Base-by-base conservation (phyloP, 1,140 invertebrate genomes). In the Planococcus citri region DNA sequence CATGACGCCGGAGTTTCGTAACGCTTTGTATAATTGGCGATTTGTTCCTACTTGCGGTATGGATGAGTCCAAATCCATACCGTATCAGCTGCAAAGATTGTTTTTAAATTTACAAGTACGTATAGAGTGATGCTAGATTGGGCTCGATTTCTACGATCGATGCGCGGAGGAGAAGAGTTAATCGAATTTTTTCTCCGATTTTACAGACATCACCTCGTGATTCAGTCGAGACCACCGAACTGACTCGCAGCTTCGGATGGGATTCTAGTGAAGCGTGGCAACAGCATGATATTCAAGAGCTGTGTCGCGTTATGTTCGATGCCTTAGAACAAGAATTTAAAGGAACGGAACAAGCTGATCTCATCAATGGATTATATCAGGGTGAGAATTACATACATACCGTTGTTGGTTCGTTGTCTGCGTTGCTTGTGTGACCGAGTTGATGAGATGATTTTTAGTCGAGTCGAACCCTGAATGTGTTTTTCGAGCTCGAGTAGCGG, bases 1-100 rank as follows among this genome's bases (percentile, higher is more conserved):
- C 75, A 95, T 96, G 91, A 95, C 92, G 3, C 93, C 94, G n/a
- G 93, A 96, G 79, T 95, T 96, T 77, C 81, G 93, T 37, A 96
- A 96, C 80, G 89, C 90, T 1, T 78, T 95, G 8, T 95, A 95
- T 76, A 88, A 87, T 73, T 93, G 91, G 89, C 85, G 91, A 78
- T 92, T 88, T 76, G 87, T 89, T 76, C 85, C 85, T 25, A 77
- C 78, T 25, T 77, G 81, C 68, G 82, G 82, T 70, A 83, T 86
- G 75, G 83, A 85, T 74, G 77, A 76, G 29, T 73, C 79, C 20
- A 87, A 87, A 75, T 92, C 86, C 74, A 95, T 94, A 74, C 91
- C 90, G 0, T 93, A 85, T 81, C 92, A 95, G 76, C 78, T 96
- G 70, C 93, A 95, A 76, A 90, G 88, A 76, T 78, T 96, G 6